A percentile compares a stretch with the other conserved stretches of the same genome.
Evolutionary conservation across 1,140 invertebrate genomes (phyloP).

Genomic region (Penaeus japonicus): DNA sequence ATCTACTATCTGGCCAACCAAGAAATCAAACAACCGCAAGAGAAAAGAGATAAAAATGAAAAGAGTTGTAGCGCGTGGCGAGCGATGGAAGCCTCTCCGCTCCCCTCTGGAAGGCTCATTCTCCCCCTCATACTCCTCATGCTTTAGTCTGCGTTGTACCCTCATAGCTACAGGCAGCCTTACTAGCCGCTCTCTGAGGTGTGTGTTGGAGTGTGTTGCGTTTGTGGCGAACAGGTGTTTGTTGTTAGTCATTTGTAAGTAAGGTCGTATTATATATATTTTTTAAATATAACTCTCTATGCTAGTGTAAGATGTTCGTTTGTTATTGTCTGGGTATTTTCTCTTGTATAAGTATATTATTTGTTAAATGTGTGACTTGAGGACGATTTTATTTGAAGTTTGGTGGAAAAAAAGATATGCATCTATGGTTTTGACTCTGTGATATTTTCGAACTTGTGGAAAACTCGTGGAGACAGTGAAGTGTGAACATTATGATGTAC

Average conservation of each 20-base stretch:
- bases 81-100: neutral
- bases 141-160: constrained; percentile 41
- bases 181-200: constrained; percentile 36
- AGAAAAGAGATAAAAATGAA: neutral
- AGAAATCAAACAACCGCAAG: neutral
- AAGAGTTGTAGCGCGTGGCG: neutral
- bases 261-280: constrained; percentile 3
- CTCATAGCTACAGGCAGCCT: constrained; percentile 53
- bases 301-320: constrained; percentile 1
- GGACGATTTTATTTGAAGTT: too few species aligned
- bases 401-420: too few species aligned
- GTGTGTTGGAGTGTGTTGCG: constrained; percentile 37
- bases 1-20: neutral
- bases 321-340: too few species aligned
- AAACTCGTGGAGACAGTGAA: too few species aligned
- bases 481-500: too few species aligned
- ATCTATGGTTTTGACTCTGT: too few species aligned
- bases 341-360: too few species aligned
- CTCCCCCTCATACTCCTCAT: neutral
- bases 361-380: too few species aligned
- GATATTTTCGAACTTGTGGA: too few species aligned
- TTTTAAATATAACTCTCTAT: neutral
- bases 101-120: neutral
- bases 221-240: constrained; percentile 41
- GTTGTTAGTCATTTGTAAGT: constrained; percentile 4